Percentiles rank a stretch among this genome's conserved stretches.
phyloP scores from a whole-genome alignment of 2,797 vertebrate species.

The Cossypha caffra region DNA sequence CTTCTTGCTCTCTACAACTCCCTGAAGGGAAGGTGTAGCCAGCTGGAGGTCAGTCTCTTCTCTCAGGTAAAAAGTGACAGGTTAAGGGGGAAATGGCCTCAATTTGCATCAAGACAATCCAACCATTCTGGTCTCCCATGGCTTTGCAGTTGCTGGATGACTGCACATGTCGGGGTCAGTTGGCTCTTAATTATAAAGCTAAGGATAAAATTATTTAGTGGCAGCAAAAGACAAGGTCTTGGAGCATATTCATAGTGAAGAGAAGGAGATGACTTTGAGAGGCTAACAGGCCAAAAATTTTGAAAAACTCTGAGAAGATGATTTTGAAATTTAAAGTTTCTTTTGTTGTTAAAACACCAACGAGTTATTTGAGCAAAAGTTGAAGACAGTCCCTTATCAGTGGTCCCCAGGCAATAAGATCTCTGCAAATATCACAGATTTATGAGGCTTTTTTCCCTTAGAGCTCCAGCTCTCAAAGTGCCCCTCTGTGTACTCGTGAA shows the following conservation, averaged over 20 bases:
- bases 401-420: neutral
- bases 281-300: neutral
- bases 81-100: neutral
- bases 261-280: neutral
- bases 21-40: neutral
- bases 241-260: neutral
- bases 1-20: neutral
- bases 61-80: neutral
- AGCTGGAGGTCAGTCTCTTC: neutral
- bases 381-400: neutral
- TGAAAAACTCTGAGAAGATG: neutral
- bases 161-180: neutral
- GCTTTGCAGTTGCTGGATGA: neutral
- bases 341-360: neutral
- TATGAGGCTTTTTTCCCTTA: neutral
- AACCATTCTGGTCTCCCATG: accelerated
- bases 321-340: neutral
- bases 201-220: neutral
- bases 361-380: neutral
- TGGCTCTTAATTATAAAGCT: neutral
- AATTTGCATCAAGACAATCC: neutral
- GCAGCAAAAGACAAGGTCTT: neutral
- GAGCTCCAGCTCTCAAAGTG: neutral
- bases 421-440: neutral
- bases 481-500: neutral